Base-by-base conservation (phyloP, 2,113 vertebrate genomes). In the Sander vitreus region DNA sequence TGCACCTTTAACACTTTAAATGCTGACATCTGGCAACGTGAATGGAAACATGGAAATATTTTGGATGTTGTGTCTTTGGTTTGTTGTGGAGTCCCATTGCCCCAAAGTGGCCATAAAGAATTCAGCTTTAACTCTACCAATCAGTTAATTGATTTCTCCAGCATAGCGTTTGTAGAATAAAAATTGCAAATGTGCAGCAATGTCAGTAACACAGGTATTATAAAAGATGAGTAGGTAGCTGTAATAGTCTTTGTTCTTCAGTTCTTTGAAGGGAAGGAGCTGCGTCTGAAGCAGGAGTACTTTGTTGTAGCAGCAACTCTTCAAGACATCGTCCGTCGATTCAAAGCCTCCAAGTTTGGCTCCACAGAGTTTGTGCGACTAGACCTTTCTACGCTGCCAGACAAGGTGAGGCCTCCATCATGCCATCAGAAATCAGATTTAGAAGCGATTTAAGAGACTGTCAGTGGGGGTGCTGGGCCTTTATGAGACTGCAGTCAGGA, bases 181-280 rank as follows among this genome's bases (percentile, higher is more conserved):
- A 25, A 48, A 23, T 58, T 58, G 23, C 25, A 27, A 27, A 58
- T 27, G 25, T 27, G 23, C 13, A 27, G 25, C 23, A 3, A 3
- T 16, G 13, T 14, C 57, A 11, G 21, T 8, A 25, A 13, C 16
- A 3, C 18, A 15, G 12, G 12, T 3, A 6, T 60, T 5, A 5
- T 16, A 16, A n/a, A 30, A 27, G 62, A 23, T n/a, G 36, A n/a
- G 0, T 9, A 10, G n/a, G 2, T 3, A 2, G 12, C 14, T 11
- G 5, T 33, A 47, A 76, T 64, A 33, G 13, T 15, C 48, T 59
- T n/a, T 71, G 3, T 43, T 15, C 55, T 36, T 0, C 81, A 98
- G 97, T 98, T 98, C 91, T 98, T 98, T 21, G 97, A 98, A 50
- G 97, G 97, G 18, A 98, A 97, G 89, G 97, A 98, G 87, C 93